phyloP scores from a whole-genome alignment of 2,888 invertebrate species.

The Oegoconia quadripuncta region DNA sequence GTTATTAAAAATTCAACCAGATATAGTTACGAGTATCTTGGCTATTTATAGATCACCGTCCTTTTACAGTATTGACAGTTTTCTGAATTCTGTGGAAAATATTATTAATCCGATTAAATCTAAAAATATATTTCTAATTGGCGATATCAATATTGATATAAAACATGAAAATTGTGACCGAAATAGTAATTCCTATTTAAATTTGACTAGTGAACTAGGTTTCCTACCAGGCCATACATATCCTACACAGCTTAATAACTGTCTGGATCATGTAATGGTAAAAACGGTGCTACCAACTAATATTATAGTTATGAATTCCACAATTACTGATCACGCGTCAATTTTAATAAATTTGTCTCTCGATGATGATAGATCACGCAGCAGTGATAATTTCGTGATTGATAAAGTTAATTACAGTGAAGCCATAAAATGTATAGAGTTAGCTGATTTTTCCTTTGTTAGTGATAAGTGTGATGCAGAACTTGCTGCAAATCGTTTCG shows the following conservation, averaged over 20 bases:
- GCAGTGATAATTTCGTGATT: too few relatives aligned
- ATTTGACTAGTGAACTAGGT: not conserved
- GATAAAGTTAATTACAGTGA: too few relatives aligned
- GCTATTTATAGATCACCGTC: slow-evolving; percentile 1
- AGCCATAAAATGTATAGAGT: too few relatives aligned
- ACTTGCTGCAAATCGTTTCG: too few relatives aligned
- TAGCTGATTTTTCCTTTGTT: too few relatives aligned
- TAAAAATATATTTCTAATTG: not conserved
- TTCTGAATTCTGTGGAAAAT: too few relatives aligned
- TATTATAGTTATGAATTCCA: not conserved
- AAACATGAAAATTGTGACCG: too few relatives aligned
- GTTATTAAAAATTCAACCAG: not conserved
- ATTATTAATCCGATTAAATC: not conserved
- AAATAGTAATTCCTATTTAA: not conserved
- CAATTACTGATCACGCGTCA: not conserved
- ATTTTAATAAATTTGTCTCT: not conserved
- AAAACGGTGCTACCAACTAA: not conserved
- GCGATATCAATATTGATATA: too few relatives aligned
- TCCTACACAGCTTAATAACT: not conserved
- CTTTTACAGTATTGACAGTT: not conserved
- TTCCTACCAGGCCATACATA: not conserved
- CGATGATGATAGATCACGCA: not conserved
- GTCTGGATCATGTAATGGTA: not conserved
- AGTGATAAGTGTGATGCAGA: too few relatives aligned
- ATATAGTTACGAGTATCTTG: not conserved